phyloP scores from a whole-genome alignment of 1,140 invertebrate genomes.

The Cotesia typhae region DNA sequence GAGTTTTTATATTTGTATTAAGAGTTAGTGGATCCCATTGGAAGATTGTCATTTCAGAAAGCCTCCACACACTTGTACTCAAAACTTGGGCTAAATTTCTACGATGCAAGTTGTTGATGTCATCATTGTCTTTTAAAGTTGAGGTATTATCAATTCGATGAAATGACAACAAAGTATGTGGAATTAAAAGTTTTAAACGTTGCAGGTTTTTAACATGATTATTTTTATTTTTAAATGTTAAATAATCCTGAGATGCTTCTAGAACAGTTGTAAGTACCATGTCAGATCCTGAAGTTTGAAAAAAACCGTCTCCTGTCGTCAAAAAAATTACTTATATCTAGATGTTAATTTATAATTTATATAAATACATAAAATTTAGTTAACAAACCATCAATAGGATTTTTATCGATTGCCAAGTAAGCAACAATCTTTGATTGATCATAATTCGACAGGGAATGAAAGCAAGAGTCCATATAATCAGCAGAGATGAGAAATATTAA shows the following conservation, averaged over 20 bases:
- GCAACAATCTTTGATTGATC: conserved; percentile 51
- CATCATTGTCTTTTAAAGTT: background rate
- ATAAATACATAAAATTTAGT: background rate
- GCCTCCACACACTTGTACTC: conserved; percentile 53
- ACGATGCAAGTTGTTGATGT: conserved; percentile 17
- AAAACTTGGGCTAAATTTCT: conserved; percentile 53
- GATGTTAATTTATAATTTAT: no score
- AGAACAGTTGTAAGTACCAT: conserved; percentile 41
- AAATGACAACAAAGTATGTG: conserved; percentile 55
- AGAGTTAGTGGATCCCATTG: conserved; percentile 56
- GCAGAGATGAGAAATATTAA: conserved; percentile 58
- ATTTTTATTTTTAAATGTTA: conserved; percentile 14
- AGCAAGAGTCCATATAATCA: conserved; percentile 49
- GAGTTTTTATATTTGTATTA: conserved; percentile 41
- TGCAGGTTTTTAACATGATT: conserved; percentile 34
- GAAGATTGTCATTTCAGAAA: conserved; percentile 58
- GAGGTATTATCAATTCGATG: background rate
- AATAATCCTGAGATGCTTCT: conserved; percentile 25
- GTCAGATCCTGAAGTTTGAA: conserved; percentile 55
- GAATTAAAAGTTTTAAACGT: conserved; percentile 50
- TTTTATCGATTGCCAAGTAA: conserved; percentile 52
- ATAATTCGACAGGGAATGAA: conserved; percentile 46
- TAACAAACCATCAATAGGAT: conserved; percentile 49
- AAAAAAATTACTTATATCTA: conserved; percentile 4
- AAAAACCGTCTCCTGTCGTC: conserved; percentile 48